These are phyloP conservation scores for Celastrina argiolus DNA, from an alignment of 2,888 invertebrate genomes.

Conservation along the genomic window DNA sequence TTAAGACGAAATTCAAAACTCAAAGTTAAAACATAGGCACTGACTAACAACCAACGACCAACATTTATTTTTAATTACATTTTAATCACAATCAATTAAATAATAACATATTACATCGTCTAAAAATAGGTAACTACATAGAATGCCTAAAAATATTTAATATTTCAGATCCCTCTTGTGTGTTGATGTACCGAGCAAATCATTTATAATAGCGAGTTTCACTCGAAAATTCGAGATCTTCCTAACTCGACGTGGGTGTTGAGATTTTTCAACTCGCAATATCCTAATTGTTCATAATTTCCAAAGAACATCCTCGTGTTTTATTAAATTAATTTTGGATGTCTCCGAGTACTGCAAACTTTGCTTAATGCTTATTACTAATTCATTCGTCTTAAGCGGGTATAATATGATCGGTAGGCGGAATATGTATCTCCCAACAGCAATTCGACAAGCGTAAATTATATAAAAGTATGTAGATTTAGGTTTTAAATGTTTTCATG, in stretches of 20 bases:
- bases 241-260: background rate
- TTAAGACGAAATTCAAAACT: too few species aligned
- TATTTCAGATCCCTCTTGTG: background rate
- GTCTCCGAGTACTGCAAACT: background rate
- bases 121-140: too few species aligned
- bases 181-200: background rate
- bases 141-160: background rate
- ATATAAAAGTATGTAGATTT: too few species aligned
- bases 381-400: background rate
- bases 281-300: background rate
- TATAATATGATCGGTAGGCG: too few species aligned
- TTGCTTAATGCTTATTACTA: background rate
- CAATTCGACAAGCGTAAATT: too few species aligned
- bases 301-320: background rate
- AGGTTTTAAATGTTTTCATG: background rate
- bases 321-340: background rate
- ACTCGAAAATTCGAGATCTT: background rate
- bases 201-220: background rate
- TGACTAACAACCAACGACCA: too few species aligned
- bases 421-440: too few species aligned
- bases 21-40: too few species aligned
- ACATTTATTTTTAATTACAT: too few species aligned
- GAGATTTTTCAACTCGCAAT: background rate
- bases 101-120: too few species aligned
- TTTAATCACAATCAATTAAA: too few species aligned